Evolutionary conservation across 2,113 vertebrate genomes (phyloP), one percentile per base, ranked within the genome.

Genomic region (Pyxicephalus adspersus): DNA sequence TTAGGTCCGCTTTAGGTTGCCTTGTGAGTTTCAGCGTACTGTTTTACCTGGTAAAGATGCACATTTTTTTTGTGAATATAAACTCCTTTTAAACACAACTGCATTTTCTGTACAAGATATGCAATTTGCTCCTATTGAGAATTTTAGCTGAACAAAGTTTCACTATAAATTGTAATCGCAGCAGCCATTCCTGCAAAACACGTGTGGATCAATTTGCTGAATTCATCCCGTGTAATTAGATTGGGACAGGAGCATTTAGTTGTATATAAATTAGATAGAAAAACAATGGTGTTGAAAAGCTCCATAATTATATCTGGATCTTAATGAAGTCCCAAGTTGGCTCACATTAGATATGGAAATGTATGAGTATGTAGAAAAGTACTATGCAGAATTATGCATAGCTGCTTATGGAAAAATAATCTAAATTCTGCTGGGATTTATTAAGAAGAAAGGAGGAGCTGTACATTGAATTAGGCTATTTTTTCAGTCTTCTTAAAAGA

Each of bases 301-400:
- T 83, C 60, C 87, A 84, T 87, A 84, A 86, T 88, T 87, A 82
- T 61, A 28, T 85, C 79, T 71, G 16, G 83, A 81, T 86, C 85
- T 85, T 79, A 86, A 86, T 66, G 80, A 88, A 89, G 85, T 22
- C 68, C 89, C 83, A 64, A 73, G 63, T 38, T 84, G 78, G 81
- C 60, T 89, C 86, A 88, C 91, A 91, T 89, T 86, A 89, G 84
- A 85, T 79, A 63, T 73, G 20, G 83, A 87, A 76, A 84, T 80
- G 13, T 18, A 64, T 54, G 60, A 86, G 70, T 77, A 71, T 84
- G 57, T 17, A 63, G 84, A 79, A 65, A 55, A 52, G 77, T 73
- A 31, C 73, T 87, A 84, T 68, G 86, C 64, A 83, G 50, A 65
- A 51, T 77, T 34, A 57, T 67, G 50, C 66, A 55, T 57, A 25